Percentiles rank a stretch among this genome's conserved stretches.
Conservation (phyloP, 2,113 vertebrate genomes). For the Protomyctophum bolini region DNA sequence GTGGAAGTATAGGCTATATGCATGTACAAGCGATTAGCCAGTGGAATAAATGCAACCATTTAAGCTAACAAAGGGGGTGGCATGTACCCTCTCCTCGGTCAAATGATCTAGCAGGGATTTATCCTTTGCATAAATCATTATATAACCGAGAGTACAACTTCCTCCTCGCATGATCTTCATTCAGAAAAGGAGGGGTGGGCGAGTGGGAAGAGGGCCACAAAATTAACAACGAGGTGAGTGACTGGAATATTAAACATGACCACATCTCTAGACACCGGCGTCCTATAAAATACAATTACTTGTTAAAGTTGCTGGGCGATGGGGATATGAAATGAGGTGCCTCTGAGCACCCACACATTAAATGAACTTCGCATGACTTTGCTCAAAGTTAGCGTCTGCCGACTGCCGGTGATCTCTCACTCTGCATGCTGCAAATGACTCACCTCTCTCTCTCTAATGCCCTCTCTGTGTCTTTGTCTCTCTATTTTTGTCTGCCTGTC, state of each 20-base stretch:
- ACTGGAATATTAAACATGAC: conserved; percentile 36
- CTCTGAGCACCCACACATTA: conserved; percentile 32
- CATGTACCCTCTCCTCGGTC: conserved; percentile 4
- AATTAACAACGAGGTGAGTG: conserved; percentile 27
- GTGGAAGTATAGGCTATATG: too few relatives aligned
- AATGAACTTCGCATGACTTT: conserved; percentile 71
- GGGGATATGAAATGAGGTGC: conserved; percentile 48
- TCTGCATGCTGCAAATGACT: conserved; percentile 64
- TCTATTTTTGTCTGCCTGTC: conserved; percentile 4
- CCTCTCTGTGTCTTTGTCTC: conserved; percentile 7
- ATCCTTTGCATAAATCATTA: neutral
- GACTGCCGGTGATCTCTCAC: conserved; percentile 59
- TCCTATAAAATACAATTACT: conserved; percentile 35
- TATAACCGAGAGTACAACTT: neutral
- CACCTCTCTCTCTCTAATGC: conserved; percentile 36
- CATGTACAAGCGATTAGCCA: conserved; percentile 21
- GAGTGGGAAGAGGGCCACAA: conserved; percentile 7
- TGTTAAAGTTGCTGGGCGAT: conserved; percentile 23
- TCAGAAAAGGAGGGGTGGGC: conserved; percentile 17
- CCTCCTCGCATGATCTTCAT: conserved; percentile 15
- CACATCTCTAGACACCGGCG: conserved; percentile 29
- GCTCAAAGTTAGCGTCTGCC: conserved; percentile 62
- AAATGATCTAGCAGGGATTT: conserved; percentile 18
- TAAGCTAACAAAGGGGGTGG: conserved; percentile 12
- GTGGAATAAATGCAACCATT: conserved; percentile 25